phyloP scores from a whole-genome alignment of 1,140 invertebrate species.

The Tetragonula clypearis region DNA sequence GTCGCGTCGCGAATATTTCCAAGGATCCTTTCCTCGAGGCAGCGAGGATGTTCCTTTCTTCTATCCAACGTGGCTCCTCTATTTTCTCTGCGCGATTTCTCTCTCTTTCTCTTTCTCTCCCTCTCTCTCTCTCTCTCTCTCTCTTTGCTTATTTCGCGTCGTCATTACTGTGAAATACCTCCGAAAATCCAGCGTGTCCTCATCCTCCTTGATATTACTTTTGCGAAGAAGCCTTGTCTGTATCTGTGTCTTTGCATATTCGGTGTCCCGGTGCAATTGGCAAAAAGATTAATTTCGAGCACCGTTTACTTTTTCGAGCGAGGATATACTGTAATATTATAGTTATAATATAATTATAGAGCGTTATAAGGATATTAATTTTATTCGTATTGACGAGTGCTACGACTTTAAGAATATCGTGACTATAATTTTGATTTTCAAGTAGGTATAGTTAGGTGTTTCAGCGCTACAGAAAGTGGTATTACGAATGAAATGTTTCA shows the following conservation, averaged over 20 bases:
- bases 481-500: too few species aligned
- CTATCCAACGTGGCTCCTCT: slow-evolving; percentile 44
- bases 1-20: slow-evolving; percentile 52
- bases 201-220: slow-evolving; percentile 59
- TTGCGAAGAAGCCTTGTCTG: slow-evolving; percentile 61
- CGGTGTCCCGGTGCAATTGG: background rate
- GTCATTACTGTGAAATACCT: slow-evolving; percentile 67
- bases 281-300: too few species aligned
- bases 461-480: too few species aligned
- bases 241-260: background rate
- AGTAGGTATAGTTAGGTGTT: too few species aligned
- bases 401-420: too few species aligned
- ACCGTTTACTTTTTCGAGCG: too few species aligned
- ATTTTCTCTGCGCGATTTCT: slow-evolving; percentile 15
- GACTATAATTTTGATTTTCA: too few species aligned
- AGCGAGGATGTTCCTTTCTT: slow-evolving; percentile 13
- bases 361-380: too few species aligned
- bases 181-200: slow-evolving; percentile 50
- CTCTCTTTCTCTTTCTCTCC: slow-evolving; percentile 14
- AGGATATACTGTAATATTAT: too few species aligned
- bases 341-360: too few species aligned
- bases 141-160: slow-evolving; percentile 52
- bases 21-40: slow-evolving; percentile 29
- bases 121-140: slow-evolving; percentile 26
- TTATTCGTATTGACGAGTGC: too few species aligned